Conservation (phyloP, 2,797 vertebrate genomes). For the Acridotheres tristis region DNA sequence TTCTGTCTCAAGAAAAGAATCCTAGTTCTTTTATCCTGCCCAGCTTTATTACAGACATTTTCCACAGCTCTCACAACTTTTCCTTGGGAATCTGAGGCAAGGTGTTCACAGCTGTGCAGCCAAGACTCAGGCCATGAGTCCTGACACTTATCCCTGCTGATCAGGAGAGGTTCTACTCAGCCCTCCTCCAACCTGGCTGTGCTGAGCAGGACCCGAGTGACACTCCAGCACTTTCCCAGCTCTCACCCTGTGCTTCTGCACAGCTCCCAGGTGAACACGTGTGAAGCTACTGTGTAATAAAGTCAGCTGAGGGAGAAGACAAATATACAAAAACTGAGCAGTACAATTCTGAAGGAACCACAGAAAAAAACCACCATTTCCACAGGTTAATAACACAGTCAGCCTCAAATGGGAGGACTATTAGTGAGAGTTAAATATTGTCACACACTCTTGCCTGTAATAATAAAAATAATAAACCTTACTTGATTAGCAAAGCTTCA, state of each 20-base stretch:
- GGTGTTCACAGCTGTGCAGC: neutral
- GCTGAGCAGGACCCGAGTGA: neutral
- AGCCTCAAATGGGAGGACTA: neutral
- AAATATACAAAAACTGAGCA: neutral
- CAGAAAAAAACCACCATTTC: neutral
- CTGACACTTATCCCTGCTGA: rapidly evolving
- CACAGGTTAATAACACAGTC: neutral
- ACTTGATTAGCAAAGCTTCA: neutral
- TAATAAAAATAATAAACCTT: neutral
- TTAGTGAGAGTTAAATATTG: neutral
- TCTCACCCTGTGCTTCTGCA: neutral
- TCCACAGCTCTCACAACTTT: neutral
- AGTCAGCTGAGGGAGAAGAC: neutral
- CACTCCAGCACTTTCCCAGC: neutral
- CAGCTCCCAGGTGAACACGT: neutral
- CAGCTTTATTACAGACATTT: neutral
- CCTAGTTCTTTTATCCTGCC: neutral
- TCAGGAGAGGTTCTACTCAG: neutral
- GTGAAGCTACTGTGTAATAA: neutral
- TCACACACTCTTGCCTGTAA: neutral
- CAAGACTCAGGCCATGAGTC: too few relatives aligned
- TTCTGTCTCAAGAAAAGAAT: neutral
- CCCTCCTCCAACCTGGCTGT: neutral
- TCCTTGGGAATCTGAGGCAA: neutral
- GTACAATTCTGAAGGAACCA: neutral